Base-by-base conservation (phyloP, 2,888 invertebrate genomes). In the Theretra japonica region DNA sequence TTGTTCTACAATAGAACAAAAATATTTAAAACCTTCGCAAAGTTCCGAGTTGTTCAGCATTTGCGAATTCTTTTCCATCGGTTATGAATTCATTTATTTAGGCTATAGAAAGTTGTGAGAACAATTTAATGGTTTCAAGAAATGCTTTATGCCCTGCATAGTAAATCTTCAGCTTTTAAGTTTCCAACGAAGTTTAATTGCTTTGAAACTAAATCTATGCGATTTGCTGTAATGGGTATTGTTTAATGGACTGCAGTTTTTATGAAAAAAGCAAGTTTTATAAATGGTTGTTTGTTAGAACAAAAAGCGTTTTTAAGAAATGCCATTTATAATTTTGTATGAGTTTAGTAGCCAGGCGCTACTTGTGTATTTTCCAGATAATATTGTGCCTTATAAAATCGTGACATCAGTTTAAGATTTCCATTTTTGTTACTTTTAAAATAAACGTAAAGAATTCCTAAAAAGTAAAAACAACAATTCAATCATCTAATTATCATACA, bases 141-240 rank as follows among this genome's bases (percentile, higher is more conserved):
- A 65, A 65, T 65, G 48, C 17, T 48, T 41, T 23, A 65, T 62
- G 62, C 17, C 23, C 41, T 65, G 62, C 48, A 65, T 15, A 65
- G 23, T 65, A 65, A 65, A 65, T 65, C 17, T 65, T 15, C 23
- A 23, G 48, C 23, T 17, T 65, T 62, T 41, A 62, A 62, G 62
- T 41, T 65, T 65, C 41, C 23, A 48, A 41, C 65, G 23, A 65
- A 65, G 23, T 48, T 48, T 23, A 65, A 65, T 65, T 65, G 65
- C 65, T 65, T 65, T 23, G 48, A 48, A 65, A 48, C 17, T 41
- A 25, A 65, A 65, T 65, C 41, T 65, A 65, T 65, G 65, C 48
- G 23, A 23, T 62, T 65, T 23, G 21, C 65, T 65, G 48, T 65
- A 48, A 65, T 65, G 65, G 41, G 17, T 41, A 23, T 65, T 62